Conservation (phyloP, 2,113 vertebrate species). For the Tupaia chinensis region DNA sequence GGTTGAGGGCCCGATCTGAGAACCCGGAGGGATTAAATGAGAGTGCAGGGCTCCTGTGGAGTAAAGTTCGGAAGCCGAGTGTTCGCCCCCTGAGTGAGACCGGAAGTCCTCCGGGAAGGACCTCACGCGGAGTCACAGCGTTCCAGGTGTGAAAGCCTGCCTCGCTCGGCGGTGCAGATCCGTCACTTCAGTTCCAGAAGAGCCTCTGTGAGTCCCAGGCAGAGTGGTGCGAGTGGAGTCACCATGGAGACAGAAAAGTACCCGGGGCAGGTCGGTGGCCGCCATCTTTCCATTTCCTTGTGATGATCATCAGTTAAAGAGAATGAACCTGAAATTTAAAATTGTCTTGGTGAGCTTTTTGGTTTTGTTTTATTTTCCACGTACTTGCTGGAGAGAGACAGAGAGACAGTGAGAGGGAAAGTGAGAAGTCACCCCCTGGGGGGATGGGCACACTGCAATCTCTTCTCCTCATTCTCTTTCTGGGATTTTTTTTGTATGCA, state of each 20-base stretch:
- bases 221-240: background rate
- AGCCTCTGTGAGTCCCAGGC: background rate
- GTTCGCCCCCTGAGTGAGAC: background rate
- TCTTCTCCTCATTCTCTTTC: no score
- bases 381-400: no score
- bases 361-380: no score
- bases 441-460: no score
- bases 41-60: background rate
- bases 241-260: background rate
- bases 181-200: background rate
- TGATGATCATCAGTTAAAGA: background rate
- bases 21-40: background rate
- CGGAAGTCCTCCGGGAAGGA: background rate
- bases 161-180: background rate
- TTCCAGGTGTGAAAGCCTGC: background rate
- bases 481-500: no score
- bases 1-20: background rate
- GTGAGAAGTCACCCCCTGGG: no score
- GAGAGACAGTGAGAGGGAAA: no score
- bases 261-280: background rate
- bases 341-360: background rate
- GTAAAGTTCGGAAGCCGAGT: background rate
- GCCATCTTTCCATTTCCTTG: background rate
- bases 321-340: background rate
- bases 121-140: background rate